Percentiles rank a stretch among this genome's conserved stretches.
Evolutionary conservation across 2,797 vertebrate genomes (phyloP).

Genomic region (Peromyscus nudipes): DNA sequence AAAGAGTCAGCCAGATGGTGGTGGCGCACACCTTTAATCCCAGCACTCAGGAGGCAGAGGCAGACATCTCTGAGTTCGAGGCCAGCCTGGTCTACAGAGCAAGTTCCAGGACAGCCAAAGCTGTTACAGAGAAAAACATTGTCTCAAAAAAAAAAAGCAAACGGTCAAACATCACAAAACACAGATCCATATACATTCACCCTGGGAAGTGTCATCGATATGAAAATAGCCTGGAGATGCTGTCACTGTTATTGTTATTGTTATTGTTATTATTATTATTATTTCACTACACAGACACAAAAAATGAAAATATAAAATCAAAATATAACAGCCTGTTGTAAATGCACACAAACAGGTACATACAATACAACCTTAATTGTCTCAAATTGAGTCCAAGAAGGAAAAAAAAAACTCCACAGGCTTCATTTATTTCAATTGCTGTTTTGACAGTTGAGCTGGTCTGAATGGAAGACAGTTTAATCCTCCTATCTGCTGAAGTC

Average conservation of each 20-base stretch:
- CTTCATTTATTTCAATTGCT: neutral
- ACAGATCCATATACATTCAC: neutral
- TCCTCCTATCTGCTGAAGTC: neutral
- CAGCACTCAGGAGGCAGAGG: neutral
- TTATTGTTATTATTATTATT: neutral
- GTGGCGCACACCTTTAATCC: too few relatives aligned
- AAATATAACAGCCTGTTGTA: neutral
- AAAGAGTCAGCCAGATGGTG: neutral
- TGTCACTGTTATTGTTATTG: neutral
- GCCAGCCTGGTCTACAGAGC: neutral
- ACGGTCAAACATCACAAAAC: neutral
- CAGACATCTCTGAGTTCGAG: neutral
- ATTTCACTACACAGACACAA: neutral
- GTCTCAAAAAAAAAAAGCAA: neutral
- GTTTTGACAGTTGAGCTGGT: neutral
- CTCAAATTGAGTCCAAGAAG: neutral
- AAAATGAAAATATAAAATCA: neutral
- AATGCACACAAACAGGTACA: neutral
- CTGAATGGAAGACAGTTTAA: neutral
- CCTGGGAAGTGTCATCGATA: neutral
- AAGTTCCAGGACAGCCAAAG: neutral
- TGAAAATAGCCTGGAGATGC: neutral
- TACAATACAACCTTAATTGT: neutral
- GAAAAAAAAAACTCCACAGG: neutral
- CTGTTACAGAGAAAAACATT: neutral